Conservation (phyloP, 2,797 vertebrate species). For the Channallabes apus region DNA sequence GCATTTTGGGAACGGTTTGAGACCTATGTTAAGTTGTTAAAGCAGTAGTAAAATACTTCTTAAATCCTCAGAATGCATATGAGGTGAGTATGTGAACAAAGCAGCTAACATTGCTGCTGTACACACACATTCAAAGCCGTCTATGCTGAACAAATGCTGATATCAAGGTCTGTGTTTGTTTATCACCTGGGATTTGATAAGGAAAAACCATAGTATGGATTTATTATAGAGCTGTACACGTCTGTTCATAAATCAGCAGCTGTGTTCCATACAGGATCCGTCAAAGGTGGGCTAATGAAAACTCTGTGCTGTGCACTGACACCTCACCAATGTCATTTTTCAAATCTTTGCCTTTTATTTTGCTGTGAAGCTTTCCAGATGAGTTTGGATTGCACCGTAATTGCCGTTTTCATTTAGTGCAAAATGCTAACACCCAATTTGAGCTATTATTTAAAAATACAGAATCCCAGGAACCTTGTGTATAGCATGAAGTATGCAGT, state of each 20-base stretch:
- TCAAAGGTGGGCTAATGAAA: conserved; percentile 48
- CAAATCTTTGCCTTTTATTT: conserved; percentile 39
- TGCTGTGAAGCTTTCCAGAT: conserved; percentile 4
- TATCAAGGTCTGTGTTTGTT: neutral
- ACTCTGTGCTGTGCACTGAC: conserved; percentile 8
- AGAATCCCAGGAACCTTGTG: neutral
- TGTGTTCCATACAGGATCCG: conserved; percentile 36
- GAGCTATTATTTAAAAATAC: neutral
- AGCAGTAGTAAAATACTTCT: no score
- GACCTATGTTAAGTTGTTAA: no score
- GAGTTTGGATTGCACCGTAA: conserved; percentile 7
- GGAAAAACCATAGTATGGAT: conserved; percentile 11
- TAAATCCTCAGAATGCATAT: no score
- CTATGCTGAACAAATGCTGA: conserved; percentile 14
- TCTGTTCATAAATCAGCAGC: conserved; percentile 51
- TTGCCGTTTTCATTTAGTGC: neutral
- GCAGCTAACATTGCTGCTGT: neutral
- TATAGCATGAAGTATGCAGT: neutral
- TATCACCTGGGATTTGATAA: neutral
- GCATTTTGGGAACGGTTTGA: no score
- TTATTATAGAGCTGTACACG: conserved; percentile 45
- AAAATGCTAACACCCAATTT: neutral
- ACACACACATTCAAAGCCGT: neutral
- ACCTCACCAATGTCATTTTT: conserved; percentile 31
- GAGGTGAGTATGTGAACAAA: neutral